These are phyloP conservation scores for Nebria brevicollis DNA, from an alignment of 2,888 invertebrate genomes.

Conservation along the genomic window DNA sequence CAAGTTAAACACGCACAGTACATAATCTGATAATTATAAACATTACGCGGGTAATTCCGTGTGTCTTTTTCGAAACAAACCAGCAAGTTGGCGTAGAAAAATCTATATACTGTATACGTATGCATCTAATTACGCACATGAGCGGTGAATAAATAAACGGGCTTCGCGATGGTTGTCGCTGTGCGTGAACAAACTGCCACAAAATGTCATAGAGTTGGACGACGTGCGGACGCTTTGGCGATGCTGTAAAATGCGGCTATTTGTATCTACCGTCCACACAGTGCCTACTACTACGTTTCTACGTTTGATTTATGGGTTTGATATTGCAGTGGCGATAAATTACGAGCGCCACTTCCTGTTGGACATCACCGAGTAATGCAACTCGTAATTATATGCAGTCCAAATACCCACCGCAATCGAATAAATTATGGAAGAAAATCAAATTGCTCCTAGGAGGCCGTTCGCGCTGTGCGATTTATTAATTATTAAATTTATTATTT, in stretches of 20 bases:
- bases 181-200: slow-evolving; percentile 1
- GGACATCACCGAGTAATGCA: slow-evolving; percentile 49
- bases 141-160: slow-evolving; percentile 22
- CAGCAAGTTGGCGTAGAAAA: slow-evolving; percentile 5
- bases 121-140: slow-evolving; percentile 27
- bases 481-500: not conserved
- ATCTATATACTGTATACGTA: not conserved
- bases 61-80: slow-evolving; percentile 8
- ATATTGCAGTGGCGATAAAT: slow-evolving; percentile 50
- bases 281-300: slow-evolving; percentile 16
- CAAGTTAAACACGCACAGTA: slow-evolving; percentile 33
- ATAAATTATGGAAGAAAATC: slow-evolving; percentile 33
- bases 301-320: slow-evolving; percentile 22
- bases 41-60: slow-evolving; percentile 37
- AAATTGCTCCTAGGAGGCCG: not conserved
- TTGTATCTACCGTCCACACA: slow-evolving; percentile 3
- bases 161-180: slow-evolving; percentile 2
- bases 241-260: not conserved
- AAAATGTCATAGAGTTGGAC: slow-evolving; percentile 1
- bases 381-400: slow-evolving; percentile 44
- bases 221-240: not conserved
- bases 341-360: slow-evolving; percentile 51
- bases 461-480: not conserved
- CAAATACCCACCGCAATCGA: slow-evolving; percentile 31
- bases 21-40: slow-evolving; percentile 46